Base-by-base conservation (phyloP, 2,113 vertebrate species). In the Mormyrus iriodes region DNA sequence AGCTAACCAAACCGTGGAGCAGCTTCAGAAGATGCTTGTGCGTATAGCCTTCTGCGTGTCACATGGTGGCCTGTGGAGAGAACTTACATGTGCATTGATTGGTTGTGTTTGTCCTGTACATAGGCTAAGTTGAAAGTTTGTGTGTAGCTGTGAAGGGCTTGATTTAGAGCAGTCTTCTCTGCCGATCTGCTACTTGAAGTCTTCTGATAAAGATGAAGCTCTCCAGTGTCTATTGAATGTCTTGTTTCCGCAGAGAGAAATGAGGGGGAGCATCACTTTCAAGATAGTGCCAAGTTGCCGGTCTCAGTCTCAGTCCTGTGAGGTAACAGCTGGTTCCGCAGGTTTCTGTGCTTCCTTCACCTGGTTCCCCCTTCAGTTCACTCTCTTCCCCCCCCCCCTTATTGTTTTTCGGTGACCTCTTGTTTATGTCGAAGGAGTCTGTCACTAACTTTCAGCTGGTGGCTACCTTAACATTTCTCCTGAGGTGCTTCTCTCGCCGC, bases 271-370 rank as follows among this genome's bases (percentile, higher is more conserved):
- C 93, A 99, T 99, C 93, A 99, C 98, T 89, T 99, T 99, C 93
- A 99, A 99, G 96, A 99, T 99, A 82, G 98, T 99, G 93, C 98
- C 98, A 92, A 99, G 98, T 94, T 99, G 99, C 76, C 96, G 98
- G 91, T 97, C 95, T 0, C 98, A 98, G 9, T 98, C 97, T 88
- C 97, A 97, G 1, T 97, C 98, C 86, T 99, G 97, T 96, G 98
- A 99, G 98, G 98, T 99, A 99, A 97, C 94, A 88, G 91, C 92
- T 91, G 35, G 4, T 21, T 49, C 21, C 31, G 1, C 73, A 2
- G 8, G 35, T 31, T 46, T 49, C 79, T 13, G 15, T 1, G 91
- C 93, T 87, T 93, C 93, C 21, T 82, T 31, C 31, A 15, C 21
- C 76, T 48, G 19, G 39, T 46, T 93, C 92, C 94, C 93, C 91